Base-by-base conservation (phyloP, 2,797 vertebrate species). In the Orientallactaga sibirica region DNA sequence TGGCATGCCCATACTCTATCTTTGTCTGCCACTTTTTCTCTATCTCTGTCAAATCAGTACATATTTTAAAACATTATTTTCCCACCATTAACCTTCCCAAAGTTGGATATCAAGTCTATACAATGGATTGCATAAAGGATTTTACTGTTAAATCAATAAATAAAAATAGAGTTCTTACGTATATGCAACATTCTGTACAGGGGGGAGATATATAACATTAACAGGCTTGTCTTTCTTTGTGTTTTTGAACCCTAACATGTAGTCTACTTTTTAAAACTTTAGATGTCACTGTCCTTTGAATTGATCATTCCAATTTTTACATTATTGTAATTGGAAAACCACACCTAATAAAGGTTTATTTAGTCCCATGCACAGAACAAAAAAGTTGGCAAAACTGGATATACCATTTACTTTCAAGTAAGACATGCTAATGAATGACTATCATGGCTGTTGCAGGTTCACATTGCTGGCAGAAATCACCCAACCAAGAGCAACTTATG, bases 321-420 rank as follows among this genome's bases (percentile, higher is more conserved):
- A 85, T 86, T 92, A 70, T 75, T 97, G 93, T 95, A 96, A 94
- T 20, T 96, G 55, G 61, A 96, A 96, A 96, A 87, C 75, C 93
- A 55, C 93, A 94, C 94, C 80, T 92, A 97, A 96, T 95, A 96
- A 91, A 94, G 58, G 62, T 93, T 95, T 96, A 95, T 92, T 96
- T 95, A 96, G 61, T 96, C 75, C 75, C 91, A 87, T 80, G 71
- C 55, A 94, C 67, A 97, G 70, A 94, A 96, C 94, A 75, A 96
- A 92, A 95, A 91, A n/a, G n/a, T 5, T 91, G 86, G 37, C 8
- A 58, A 22, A 84, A 22, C 68, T 43, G 6, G 2, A 37, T 89
- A 75, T 71, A 84, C 37, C 29, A 22, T 67, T 79, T 68, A 76
- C 10, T 58, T 86, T 75, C 67, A 93, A 89, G 62, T 52, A 55